Base-by-base conservation (phyloP, 2,797 vertebrate genomes). In the Eulemur albifrons region DNA sequence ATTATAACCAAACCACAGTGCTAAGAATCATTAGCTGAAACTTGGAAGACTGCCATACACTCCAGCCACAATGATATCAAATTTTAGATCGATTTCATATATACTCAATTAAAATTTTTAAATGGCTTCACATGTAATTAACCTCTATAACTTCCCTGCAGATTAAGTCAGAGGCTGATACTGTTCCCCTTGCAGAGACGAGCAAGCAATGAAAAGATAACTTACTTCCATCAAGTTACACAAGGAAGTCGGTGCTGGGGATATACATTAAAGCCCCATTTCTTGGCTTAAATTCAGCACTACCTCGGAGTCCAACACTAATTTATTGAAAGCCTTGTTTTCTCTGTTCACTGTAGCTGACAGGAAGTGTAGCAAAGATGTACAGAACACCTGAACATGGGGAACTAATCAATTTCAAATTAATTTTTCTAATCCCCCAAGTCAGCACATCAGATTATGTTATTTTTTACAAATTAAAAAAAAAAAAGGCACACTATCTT, bases 101-200 rank as follows among this genome's bases (percentile, higher is more conserved):
- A 94, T 70, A 90, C 61, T 72, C 92, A 92, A 96, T 97, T 97
- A 95, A 96, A 95, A 52, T 6, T 70, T 90, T 79, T 70, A 84
- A 97, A 97, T 95, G 85, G 86, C 84, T 96, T 95, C 93, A 92
- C 89, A 96, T 96, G 95, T 97, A 94, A 97, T 97, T 97, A 97
- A 96, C 94, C 95, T 97, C 87, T 38, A 65, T 67, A 88, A 96
- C 63, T 88, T 96, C 84, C 82, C 84, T 82, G 48, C n/a, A 94
- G 96, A 96, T 95, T 93, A 97, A 97, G 70, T 43, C 77, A 32
- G 70, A 88, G 79, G 89, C 80, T 30, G n/a, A 87, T 27, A 82
- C 80, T 81, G 70, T 35, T 82, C 83, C 63, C 52, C 67, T 93
- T 90, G 27, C 52, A 82, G 79, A 93, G 73, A 86, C 25, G n/a